Evolutionary conservation across 1,140 invertebrate genomes (phyloP).

Genomic region (Thalassaphorura encarpata): DNA sequence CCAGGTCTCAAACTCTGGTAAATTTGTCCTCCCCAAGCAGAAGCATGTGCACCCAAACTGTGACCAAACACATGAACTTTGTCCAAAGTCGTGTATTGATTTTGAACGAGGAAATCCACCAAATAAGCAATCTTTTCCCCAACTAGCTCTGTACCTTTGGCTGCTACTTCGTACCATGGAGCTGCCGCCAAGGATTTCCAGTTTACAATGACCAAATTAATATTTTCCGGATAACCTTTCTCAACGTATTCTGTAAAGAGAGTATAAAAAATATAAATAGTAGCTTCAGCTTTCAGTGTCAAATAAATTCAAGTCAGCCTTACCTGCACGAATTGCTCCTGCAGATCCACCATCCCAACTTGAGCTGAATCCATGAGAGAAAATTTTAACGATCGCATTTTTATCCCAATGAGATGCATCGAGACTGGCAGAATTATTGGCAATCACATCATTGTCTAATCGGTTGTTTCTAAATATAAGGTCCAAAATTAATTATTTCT

Average conservation of each 20-base stretch:
- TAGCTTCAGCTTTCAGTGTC: neutral
- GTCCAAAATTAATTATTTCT: neutral
- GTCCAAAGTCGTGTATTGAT: neutral
- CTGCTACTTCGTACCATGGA: constrained; percentile 21
- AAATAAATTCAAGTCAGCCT: neutral
- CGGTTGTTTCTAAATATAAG: neutral
- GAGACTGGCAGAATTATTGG: neutral
- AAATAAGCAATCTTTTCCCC: constrained; percentile 9
- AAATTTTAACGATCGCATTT: constrained; percentile 20
- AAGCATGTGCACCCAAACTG: neutral
- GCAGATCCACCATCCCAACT: constrained; percentile 3
- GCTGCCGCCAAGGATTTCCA: constrained; percentile 15
- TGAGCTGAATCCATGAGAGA: constrained; percentile 18
- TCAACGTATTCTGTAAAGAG: constrained; percentile 1
- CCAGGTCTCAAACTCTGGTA: neutral
- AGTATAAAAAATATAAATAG: neutral
- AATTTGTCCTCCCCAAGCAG: neutral
- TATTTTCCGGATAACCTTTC: neutral
- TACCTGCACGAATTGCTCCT: constrained; percentile 3
- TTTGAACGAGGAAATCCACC: neutral
- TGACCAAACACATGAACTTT: constrained; percentile 2
- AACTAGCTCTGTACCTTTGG: constrained; percentile 6
- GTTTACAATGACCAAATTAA: constrained; percentile 18
- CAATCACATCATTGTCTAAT: neutral
- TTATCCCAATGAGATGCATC: constrained; percentile 6